Evolutionary conservation across 2,888 invertebrate species (phyloP).

Genomic region (Labia minor): DNA sequence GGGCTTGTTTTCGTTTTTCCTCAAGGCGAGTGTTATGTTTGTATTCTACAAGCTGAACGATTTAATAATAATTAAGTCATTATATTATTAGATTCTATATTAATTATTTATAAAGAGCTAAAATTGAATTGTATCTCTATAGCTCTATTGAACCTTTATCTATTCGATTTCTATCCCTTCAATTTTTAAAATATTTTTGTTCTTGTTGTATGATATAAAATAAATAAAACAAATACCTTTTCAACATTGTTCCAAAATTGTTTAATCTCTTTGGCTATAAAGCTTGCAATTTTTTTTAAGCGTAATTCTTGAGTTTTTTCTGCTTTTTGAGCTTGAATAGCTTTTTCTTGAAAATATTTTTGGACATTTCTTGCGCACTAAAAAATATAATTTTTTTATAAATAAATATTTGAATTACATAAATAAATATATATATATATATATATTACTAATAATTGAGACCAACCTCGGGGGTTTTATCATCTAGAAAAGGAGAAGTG

Average conservation of each 20-base stretch:
- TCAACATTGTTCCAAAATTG: constrained; percentile 95
- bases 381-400: constrained; percentile 26
- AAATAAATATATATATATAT: no score
- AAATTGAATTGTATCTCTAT: no score
- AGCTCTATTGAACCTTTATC: no score
- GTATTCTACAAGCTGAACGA: constrained; percentile 84
- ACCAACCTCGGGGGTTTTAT: no score
- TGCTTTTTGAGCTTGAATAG: constrained; percentile 75
- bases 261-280: constrained; percentile 84
- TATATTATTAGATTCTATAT: no score
- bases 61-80: no score
- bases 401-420: constrained; percentile 13
- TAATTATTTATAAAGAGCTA: no score
- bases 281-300: constrained; percentile 73
- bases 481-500: no score
- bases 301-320: constrained; percentile 85
- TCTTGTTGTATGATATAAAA: no score
- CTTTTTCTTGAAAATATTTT: constrained; percentile 84
- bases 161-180: no score
- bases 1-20: constrained; percentile 84
- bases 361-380: constrained; percentile 81
- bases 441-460: no score
- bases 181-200: no score
- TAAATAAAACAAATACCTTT: constrained; percentile 48
- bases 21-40: constrained; percentile 86